Base-by-base conservation (phyloP, 2,888 invertebrate genomes). In the Spodoptera picta region DNA sequence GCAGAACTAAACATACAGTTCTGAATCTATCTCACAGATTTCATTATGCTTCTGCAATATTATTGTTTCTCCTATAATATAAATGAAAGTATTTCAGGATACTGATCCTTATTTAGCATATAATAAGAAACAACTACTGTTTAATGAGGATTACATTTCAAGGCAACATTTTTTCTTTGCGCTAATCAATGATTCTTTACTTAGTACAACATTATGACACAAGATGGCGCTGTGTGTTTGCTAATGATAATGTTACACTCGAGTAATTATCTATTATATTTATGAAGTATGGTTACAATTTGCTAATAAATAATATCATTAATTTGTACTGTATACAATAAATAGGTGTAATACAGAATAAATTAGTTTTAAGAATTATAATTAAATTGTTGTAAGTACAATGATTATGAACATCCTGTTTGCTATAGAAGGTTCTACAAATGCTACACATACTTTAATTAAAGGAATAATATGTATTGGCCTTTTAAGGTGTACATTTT, bases 161-260 rank as follows among this genome's bases (percentile, higher is more conserved):
- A 82, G 81, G 81, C 72, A 80, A 59, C 56, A 68, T 68, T 75
- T 75, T 79, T 77, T 64, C 59, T 62, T 66, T 65, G 50, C 6
- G 43, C 5, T 64, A 72, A 67, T 76, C 75, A 78, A 73, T 64
- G 75, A 60, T 68, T 53, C 52, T 70, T 65, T 50, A 59, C 10
- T 43, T 77, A 83, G 82, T 87, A 58, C 71, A 66, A 60, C 67
- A 77, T 67, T 69, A 58, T 60, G 60, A 64, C 66, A 80, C 78
- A 80, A 89, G 88, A 88, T 89, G 89, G 89, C 88, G 88, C 82
- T 89, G 66, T 60, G 55, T 73, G 87, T 83, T 68, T 70, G 63
- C 53, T 60, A 66, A 67, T 75, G 71, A 68, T 68, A 69, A 67
- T 69, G 50, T 60, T 66, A 58, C 56, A 36, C 48, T 57, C 59